Evolutionary conservation across 1,140 invertebrate genomes (phyloP).

Genomic region (Drosophila murphyi): DNA sequence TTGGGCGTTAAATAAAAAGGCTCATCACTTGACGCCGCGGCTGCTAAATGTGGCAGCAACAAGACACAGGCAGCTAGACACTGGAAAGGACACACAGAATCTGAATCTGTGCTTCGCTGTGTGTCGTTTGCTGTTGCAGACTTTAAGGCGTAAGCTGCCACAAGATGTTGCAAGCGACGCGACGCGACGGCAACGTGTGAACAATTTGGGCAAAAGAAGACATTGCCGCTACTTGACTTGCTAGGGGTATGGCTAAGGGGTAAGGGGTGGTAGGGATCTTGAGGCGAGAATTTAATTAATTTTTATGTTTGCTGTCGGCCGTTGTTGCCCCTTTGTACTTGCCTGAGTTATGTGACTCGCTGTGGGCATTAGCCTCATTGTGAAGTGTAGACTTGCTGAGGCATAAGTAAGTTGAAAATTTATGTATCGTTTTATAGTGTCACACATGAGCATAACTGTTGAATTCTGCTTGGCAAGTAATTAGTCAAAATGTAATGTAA

Average conservation of each 20-base stretch:
- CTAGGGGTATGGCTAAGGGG: slow-evolving; percentile 8
- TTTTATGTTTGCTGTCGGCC: slow-evolving; percentile 56
- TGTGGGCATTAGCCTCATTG: slow-evolving; percentile 57
- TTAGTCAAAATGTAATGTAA: slow-evolving; percentile 65
- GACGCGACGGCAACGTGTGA: slow-evolving; percentile 67
- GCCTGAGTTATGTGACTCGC: slow-evolving; percentile 71
- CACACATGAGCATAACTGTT: slow-evolving; percentile 18
- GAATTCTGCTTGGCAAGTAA: slow-evolving; percentile 44
- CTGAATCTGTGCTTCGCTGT: background rate
- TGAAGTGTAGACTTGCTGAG: slow-evolving; percentile 48
- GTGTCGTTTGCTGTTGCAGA: slow-evolving; percentile 46
- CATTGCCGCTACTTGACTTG: slow-evolving; percentile 61
- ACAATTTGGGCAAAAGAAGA: slow-evolving; percentile 66
- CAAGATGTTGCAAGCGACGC: slow-evolving; percentile 54
- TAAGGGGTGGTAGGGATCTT: slow-evolving; percentile 1
- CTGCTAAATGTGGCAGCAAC: slow-evolving; percentile 35
- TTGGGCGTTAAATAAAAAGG: slow-evolving; percentile 63
- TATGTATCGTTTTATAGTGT: slow-evolving; percentile 47
- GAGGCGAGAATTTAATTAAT: slow-evolving; percentile 70
- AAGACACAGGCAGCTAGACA: slow-evolving; percentile 21
- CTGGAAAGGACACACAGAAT: slow-evolving; percentile 13
- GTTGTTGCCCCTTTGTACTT: slow-evolving; percentile 39
- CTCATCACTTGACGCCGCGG: slow-evolving; percentile 73
- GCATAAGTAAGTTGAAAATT: slow-evolving; percentile 71
- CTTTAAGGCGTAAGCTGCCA: slow-evolving; percentile 55